Evolutionary conservation across 2,797 vertebrate genomes (phyloP).

Genomic region (Tenualosa thibaudeaui): DNA sequence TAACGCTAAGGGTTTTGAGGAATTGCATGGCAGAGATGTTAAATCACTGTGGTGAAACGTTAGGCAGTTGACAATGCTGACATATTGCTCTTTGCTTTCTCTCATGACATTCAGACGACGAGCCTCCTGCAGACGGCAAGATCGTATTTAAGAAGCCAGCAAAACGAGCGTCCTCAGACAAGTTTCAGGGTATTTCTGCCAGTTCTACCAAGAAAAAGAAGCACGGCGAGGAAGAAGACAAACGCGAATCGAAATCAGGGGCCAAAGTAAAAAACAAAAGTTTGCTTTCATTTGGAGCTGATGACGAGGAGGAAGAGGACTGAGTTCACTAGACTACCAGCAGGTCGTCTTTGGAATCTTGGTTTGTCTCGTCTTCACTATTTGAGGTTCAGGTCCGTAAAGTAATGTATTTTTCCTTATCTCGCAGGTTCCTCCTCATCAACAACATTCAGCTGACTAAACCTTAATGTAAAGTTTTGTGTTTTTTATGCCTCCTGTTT

Average conservation of each 20-base stretch:
- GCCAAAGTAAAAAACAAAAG: constrained; percentile 93
- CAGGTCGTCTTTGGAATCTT: background rate
- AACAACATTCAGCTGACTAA: background rate
- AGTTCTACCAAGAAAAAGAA: constrained; percentile 92
- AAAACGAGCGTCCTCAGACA: constrained; percentile 85
- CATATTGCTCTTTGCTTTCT: constrained; percentile 2
- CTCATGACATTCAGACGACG: constrained; percentile 70
- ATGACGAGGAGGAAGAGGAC: constrained; percentile 86
- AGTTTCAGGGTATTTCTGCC: constrained; percentile 85
- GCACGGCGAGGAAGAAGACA: constrained; percentile 56
- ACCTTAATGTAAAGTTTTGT: background rate
- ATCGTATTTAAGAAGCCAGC: constrained; percentile 93
- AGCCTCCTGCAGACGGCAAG: constrained; percentile 82
- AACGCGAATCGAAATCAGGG: constrained; percentile 70
- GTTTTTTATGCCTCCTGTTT: background rate
- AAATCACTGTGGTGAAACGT: too few species aligned
- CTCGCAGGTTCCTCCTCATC: background rate
- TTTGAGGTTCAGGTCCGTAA: background rate
- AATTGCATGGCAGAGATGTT: background rate
- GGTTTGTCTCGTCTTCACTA: background rate
- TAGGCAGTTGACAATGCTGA: background rate
- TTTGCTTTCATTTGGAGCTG: constrained; percentile 91
- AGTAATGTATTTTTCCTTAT: background rate
- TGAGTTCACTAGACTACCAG: constrained; percentile 35
- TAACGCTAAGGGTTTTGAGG: constrained; percentile 25